A percentile compares a stretch with the other conserved stretches of the same genome.
These are phyloP conservation scores for Calliphora vomitoria DNA, from an alignment of 2,888 invertebrate genomes.

Conservation along the genomic window DNA sequence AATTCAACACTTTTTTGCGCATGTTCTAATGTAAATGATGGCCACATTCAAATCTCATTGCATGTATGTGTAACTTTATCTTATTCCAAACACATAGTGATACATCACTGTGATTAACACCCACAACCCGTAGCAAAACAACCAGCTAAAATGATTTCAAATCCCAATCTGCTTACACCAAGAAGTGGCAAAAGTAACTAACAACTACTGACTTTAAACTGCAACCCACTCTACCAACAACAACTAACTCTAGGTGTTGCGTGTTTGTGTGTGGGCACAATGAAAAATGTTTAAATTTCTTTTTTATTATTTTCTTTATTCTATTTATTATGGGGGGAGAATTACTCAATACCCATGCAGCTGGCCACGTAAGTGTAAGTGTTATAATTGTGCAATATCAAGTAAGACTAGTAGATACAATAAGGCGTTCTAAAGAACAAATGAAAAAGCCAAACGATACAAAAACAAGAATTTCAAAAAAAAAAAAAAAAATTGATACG, in stretches of 20 bases:
- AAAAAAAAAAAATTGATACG: slow-evolving; percentile 13
- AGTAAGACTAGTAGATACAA: slow-evolving; percentile 65
- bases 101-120: slow-evolving; percentile 54
- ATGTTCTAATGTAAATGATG: neutral
- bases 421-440: slow-evolving; percentile 52
- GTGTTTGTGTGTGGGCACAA: slow-evolving; percentile 55
- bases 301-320: neutral
- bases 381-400: slow-evolving; percentile 61
- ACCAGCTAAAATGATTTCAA: slow-evolving; percentile 30
- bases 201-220: slow-evolving; percentile 5
- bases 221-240: slow-evolving; percentile 29
- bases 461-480: slow-evolving; percentile 12
- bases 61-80: slow-evolving; percentile 32
- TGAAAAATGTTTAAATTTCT: slow-evolving; percentile 25
- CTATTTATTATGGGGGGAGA: neutral
- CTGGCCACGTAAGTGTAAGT: slow-evolving; percentile 47
- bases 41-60: slow-evolving; percentile 21
- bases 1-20: neutral
- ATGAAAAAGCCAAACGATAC: slow-evolving; percentile 2
- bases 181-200: slow-evolving; percentile 32
- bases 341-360: slow-evolving; percentile 22
- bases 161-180: slow-evolving; percentile 21
- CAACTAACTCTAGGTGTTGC: neutral
- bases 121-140: slow-evolving; percentile 39
- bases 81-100: neutral